phyloP scores from a whole-genome alignment of 37 sponge, comb jelly and placozoan genomes.

The Bolinopsis microptera region DNA sequence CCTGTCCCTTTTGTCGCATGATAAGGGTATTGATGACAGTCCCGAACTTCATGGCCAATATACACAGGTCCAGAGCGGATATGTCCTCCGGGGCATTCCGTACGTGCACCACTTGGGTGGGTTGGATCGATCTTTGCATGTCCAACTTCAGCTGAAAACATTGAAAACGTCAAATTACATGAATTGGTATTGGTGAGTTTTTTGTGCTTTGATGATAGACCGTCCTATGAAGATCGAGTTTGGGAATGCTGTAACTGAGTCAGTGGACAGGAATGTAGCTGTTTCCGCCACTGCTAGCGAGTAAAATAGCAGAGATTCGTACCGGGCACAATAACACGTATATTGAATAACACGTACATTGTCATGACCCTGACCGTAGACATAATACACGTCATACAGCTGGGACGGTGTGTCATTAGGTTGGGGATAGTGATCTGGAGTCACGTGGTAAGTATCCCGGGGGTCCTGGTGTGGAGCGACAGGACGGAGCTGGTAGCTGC shows the following conservation, averaged over 20 bases:
- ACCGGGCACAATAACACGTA: too few species aligned
- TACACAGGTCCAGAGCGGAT: constrained; percentile 50
- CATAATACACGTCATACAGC: not conserved
- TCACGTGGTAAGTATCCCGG: not conserved
- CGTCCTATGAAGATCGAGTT: too few species aligned
- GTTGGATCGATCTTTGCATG: constrained; percentile 35
- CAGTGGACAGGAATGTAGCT: too few species aligned
- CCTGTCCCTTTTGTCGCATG: constrained; percentile 64
- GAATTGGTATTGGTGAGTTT: too few species aligned
- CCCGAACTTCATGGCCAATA: constrained; percentile 63
- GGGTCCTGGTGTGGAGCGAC: not conserved
- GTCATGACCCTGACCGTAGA: not conserved
- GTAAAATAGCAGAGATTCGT: too few species aligned
- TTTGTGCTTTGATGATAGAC: too few species aligned
- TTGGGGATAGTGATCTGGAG: not conserved
- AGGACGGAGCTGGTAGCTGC: constrained; percentile 6
- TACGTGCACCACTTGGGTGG: constrained; percentile 64
- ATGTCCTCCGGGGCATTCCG: constrained; percentile 64
- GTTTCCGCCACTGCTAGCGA: too few species aligned
- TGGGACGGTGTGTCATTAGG: too few species aligned
- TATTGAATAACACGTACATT: not conserved
- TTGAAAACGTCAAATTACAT: too few species aligned
- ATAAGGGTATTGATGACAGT: constrained; percentile 59
- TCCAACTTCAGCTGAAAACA: constrained; percentile 60
- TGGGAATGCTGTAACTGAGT: too few species aligned